Evolutionary conservation across 1,140 invertebrate genomes (phyloP), one percentile per base, ranked within the genome.

Genomic region (Caenorhabditis briggsae): DNA sequence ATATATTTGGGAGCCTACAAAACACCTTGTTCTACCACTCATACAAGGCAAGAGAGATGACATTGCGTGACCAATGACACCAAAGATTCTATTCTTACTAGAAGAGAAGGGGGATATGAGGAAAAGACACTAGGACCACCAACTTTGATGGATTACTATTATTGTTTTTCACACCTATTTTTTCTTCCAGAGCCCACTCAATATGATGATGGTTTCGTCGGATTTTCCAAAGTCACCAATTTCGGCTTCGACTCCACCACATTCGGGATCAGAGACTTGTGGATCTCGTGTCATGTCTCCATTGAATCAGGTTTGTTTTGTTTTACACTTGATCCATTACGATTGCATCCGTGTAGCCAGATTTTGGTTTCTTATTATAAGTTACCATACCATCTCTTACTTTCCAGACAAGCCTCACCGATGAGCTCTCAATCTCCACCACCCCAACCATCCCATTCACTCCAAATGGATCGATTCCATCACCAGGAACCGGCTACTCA

Each of bases 111-210:
- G 33, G 61, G n/a, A n/a, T 46, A 46, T 11, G 14, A 70, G 61
- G 25, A 12, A 7, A 9, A 25, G 64, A 16, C 11, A 12, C n/a
- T 12, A 33, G 33, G 33, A 12, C 64, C 64, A 65, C 41, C 65
- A 78, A 78, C 46, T 78, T 78, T 78, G 70, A 78, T 78, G 70
- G 70, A 78, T 78, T 78, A 78, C 70, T 78, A 78, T 78, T 78
- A 78, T 78, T 78, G 70, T 78, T 78, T 78, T 78, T 78, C 23
- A n/a, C 65, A 9, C 18, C 5, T 48, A 14, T 5, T n/a, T 11
- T n/a, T 25, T 74, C 5, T 74, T 46, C 46, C 43, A 43, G 43
- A 48, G 65, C 65, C 61, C 33, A 25, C 50, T 53, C 16, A n/a
- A n/a, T 8, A 58, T n/a, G n/a, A 78, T 23, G 43, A 78, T 64